phyloP scores from a whole-genome alignment of 2,888 invertebrate genomes.

The Eupithecia subumbrata region DNA sequence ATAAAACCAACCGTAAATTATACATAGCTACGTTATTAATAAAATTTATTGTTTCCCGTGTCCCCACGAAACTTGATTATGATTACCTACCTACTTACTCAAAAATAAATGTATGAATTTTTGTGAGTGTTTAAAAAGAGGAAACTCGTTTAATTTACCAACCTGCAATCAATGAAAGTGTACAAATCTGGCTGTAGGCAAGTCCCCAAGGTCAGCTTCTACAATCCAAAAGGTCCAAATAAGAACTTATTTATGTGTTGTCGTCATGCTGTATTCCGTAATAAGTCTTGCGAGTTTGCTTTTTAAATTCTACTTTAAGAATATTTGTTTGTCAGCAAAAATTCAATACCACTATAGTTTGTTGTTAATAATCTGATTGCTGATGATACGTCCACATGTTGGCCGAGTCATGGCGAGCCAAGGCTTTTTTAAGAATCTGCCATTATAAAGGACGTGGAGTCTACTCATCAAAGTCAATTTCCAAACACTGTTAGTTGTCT shows the following conservation, averaged over 20 bases:
- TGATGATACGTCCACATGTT: neutral
- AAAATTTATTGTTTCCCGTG: neutral
- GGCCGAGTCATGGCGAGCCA: neutral
- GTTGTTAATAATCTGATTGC: neutral
- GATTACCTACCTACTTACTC: neutral
- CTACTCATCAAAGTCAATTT: neutral
- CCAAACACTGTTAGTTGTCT: too few relatives aligned
- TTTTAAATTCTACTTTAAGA: neutral
- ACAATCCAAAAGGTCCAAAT: conserved; percentile 18
- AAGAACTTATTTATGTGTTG: conserved; percentile 21
- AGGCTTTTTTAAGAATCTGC: neutral
- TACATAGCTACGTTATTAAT: neutral
- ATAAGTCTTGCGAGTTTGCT: neutral
- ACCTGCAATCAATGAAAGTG: conserved; percentile 22
- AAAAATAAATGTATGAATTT: neutral
- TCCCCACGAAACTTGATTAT: neutral
- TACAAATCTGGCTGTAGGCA: conserved; percentile 15
- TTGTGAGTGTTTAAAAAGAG: neutral
- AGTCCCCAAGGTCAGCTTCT: conserved; percentile 26
- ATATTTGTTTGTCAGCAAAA: neutral
- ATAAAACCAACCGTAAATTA: neutral
- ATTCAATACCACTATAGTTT: neutral
- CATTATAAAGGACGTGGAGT: neutral
- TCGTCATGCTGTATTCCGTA: conserved; percentile 21
- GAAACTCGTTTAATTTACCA: conserved; percentile 10